Conservation (phyloP, 2,888 invertebrate species). For the Nasonovia ribisnigri region DNA sequence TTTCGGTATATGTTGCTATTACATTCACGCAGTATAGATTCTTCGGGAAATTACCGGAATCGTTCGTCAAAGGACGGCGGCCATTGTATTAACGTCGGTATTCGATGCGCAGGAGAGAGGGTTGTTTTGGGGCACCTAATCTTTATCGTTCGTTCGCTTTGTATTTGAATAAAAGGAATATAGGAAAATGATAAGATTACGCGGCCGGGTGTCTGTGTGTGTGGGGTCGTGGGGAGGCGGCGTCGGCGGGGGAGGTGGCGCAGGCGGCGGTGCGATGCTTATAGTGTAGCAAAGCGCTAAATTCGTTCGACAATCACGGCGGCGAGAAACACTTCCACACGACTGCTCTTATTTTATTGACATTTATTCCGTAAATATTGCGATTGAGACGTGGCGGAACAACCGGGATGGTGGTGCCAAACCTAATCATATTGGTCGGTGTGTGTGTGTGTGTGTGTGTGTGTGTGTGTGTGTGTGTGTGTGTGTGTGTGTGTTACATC, state of each 20-base stretch:
- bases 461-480: background rate
- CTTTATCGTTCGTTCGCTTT: background rate
- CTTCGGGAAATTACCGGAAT: background rate
- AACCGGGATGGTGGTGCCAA: background rate
- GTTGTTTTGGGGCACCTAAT: background rate
- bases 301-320: conserved; percentile 45
- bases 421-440: background rate
- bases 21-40: background rate
- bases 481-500: too few relatives aligned
- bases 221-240: background rate
- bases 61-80: background rate
- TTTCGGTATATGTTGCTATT: background rate
- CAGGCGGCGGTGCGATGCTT: background rate
- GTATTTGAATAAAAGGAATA: background rate
- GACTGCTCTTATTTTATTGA: conserved; percentile 53
- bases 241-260: background rate
- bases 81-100: background rate
- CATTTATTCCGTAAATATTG: conserved; percentile 52
- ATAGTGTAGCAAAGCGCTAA: conserved; percentile 26
- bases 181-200: conserved; percentile 13
- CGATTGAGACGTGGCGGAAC: conserved; percentile 6
- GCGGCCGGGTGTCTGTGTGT: background rate
- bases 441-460: background rate
- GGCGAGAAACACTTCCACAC: conserved; percentile 45
- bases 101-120: background rate